A percentile compares a stretch with the other conserved stretches of the same genome.
Evolutionary conservation across 2,888 invertebrate genomes (phyloP).

Genomic region (Cybosia mesomella): DNA sequence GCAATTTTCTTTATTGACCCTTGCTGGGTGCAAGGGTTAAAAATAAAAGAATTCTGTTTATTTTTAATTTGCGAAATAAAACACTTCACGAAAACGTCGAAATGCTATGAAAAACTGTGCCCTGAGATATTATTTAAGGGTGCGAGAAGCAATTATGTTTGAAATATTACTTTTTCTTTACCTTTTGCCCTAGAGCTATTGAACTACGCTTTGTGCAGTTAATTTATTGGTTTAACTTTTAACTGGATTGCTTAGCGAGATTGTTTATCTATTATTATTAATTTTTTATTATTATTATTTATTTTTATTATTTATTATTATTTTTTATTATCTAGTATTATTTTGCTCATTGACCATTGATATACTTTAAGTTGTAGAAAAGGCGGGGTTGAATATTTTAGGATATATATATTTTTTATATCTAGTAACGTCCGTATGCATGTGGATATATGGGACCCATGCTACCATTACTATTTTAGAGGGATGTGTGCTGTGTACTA

Average conservation of each 20-base stretch:
- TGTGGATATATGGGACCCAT: no score
- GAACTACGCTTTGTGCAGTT: conserved; percentile 10
- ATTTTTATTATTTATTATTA: no score
- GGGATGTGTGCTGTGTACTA: no score
- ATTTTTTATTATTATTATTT: no score
- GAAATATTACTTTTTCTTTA: conserved; percentile 26
- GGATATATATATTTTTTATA: no score
- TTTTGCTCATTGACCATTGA: no score
- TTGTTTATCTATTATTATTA: not conserved
- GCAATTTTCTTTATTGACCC: conserved; percentile 14
- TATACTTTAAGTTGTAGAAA: no score
- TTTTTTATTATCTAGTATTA: no score
- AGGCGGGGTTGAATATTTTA: no score
- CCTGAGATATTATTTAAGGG: conserved; percentile 20
- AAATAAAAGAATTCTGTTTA: conserved; percentile 3
- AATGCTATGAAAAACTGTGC: conserved; percentile 21
- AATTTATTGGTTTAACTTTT: not conserved
- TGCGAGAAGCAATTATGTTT: conserved; percentile 19
- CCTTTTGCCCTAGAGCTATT: conserved; percentile 12
- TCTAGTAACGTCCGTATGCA: no score
- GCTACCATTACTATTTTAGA: no score
- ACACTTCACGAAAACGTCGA: conserved; percentile 19
- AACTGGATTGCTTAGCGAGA: conserved; percentile 4
- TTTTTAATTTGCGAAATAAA: conserved; percentile 19
- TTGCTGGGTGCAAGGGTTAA: conserved; percentile 7